A percentile compares a stretch with the other conserved stretches of the same genome.
Conservation (phyloP, 1,140 invertebrate genomes). For the Rhopalosiphum maidis region DNA sequence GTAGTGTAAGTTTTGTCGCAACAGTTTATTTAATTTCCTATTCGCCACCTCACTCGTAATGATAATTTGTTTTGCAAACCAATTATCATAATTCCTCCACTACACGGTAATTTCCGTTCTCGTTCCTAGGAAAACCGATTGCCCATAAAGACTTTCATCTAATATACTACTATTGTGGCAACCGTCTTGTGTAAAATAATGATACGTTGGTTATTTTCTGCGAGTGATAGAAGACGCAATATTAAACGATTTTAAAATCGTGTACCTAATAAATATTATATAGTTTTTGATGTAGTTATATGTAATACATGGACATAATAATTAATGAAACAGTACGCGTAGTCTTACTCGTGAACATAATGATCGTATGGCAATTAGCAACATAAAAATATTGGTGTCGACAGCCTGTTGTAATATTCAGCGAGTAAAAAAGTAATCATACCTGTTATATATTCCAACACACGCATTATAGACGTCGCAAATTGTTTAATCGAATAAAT, state of each 20-base stretch:
- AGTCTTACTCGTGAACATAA: background rate
- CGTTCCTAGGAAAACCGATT: background rate
- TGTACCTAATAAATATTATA: background rate
- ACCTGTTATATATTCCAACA: background rate
- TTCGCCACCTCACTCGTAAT: background rate
- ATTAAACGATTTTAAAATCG: background rate
- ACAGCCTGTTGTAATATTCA: background rate
- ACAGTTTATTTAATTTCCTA: constrained; percentile 10
- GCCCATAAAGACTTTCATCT: background rate
- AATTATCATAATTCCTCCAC: background rate
- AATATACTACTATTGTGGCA: background rate
- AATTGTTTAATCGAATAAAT: background rate
- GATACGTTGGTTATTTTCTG: background rate
- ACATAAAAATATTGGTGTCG: background rate
- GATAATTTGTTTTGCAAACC: background rate
- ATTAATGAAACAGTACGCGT: background rate
- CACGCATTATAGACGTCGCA: background rate
- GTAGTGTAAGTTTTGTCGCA: background rate
- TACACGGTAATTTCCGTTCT: background rate
- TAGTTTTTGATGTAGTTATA: background rate
- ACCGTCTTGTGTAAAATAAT: background rate
- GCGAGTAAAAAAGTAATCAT: background rate
- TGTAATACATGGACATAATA: background rate
- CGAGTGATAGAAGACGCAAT: background rate
- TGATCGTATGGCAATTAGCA: background rate